Conservation (phyloP, 1,140 invertebrate species). For the Sinella curviseta region DNA sequence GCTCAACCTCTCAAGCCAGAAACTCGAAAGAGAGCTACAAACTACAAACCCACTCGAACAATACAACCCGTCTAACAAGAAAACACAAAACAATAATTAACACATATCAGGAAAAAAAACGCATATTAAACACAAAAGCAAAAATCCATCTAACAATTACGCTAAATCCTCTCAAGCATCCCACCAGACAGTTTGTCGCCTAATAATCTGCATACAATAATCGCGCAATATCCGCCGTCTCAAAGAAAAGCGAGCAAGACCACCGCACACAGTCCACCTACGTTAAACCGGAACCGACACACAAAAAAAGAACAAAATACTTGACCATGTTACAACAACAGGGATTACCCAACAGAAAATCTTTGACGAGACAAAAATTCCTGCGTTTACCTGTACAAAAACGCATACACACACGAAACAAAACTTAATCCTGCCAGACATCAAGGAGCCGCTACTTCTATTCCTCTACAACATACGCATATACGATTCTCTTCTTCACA, state of each 20-base stretch:
- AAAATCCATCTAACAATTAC: too few species aligned
- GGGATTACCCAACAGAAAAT: not conserved
- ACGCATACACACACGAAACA: too few species aligned
- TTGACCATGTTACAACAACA: not conserved
- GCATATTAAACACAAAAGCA: not conserved
- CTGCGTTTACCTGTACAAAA: too few species aligned
- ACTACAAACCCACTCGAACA: not conserved
- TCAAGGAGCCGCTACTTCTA: slow-evolving; percentile 1
- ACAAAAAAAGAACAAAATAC: not conserved
- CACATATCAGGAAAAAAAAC: not conserved
- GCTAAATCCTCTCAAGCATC: not conserved
- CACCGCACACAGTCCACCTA: not conserved
- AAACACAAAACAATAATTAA: not conserved
- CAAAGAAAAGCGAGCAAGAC: not conserved
- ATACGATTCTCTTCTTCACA: too few species aligned
- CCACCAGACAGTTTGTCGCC: slow-evolving; percentile 11
- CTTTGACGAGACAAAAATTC: too few species aligned
- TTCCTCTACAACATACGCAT: too few species aligned
- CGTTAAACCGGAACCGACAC: not conserved
- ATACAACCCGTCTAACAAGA: not conserved
- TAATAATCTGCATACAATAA: not conserved
- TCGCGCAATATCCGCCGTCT: not conserved
- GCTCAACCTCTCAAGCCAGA: too few species aligned
- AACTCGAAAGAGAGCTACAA: not conserved
- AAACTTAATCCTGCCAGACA: not conserved